These are phyloP conservation scores for Patiria pectinifera DNA, from an alignment of 53 echinoderm and acorn worm species.

Conservation along the genomic window DNA sequence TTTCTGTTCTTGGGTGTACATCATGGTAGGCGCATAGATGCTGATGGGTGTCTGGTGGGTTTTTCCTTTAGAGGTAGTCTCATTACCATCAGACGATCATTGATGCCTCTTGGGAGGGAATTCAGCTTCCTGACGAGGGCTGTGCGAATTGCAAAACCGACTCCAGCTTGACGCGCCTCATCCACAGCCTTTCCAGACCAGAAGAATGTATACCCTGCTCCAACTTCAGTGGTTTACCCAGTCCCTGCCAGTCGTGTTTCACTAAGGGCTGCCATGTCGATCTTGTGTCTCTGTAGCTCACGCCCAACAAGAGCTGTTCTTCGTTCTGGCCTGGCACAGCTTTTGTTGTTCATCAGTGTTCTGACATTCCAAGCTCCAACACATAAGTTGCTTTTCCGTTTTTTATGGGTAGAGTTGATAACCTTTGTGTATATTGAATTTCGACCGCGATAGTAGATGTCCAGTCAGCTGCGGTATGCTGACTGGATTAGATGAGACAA, in stretches of 20 bases:
- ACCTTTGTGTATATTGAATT: background rate
- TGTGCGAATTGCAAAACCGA: slow-evolving; percentile 32
- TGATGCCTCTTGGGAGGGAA: slow-evolving; percentile 40
- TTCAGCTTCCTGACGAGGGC: slow-evolving; percentile 18
- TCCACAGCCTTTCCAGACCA: slow-evolving; percentile 5
- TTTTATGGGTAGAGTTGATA: background rate
- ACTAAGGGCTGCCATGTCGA: background rate
- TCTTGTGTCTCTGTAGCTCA: background rate
- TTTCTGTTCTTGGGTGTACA: slow-evolving; percentile 16
- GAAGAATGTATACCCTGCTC: slow-evolving; percentile 50
- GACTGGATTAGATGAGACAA: slow-evolving; percentile 22
- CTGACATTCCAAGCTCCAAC: slow-evolving; percentile 40
- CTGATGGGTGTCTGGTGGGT: slow-evolving; percentile 19
- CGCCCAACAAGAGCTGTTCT: slow-evolving; percentile 17
- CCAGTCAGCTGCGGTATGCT: slow-evolving; percentile 47
- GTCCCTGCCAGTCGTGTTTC: slow-evolving; percentile 28
- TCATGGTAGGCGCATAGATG: slow-evolving; percentile 59
- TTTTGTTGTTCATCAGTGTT: background rate
- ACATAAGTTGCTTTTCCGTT: slow-evolving; percentile 24
- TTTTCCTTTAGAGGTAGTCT: slow-evolving; percentile 25
- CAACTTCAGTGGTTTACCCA: slow-evolving; percentile 15
- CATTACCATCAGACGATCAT: slow-evolving; percentile 47
- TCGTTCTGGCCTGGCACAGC: slow-evolving; percentile 1
- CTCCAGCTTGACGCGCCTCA: slow-evolving; percentile 2
- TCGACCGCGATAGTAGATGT: slow-evolving; percentile 33